These are phyloP conservation scores for Eueremaeus valkanovi DNA, from an alignment of 2,888 invertebrate genomes.

Conservation along the genomic window DNA sequence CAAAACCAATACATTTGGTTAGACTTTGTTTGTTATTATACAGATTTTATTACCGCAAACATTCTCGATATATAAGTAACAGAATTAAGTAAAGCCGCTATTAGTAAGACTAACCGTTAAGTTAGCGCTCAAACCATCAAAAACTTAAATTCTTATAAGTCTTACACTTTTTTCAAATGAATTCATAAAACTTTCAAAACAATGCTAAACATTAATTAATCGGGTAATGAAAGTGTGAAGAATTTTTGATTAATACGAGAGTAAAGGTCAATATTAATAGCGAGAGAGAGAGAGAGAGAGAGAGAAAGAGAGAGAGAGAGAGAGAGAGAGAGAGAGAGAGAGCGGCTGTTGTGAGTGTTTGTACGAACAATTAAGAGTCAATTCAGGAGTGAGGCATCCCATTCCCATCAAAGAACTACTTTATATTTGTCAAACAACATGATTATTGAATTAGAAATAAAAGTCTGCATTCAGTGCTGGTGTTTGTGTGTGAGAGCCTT, in stretches of 20 bases:
- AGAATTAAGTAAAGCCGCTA: not conserved
- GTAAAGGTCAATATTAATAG: too few relatives aligned
- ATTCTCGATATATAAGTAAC: not conserved
- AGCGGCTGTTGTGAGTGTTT: not conserved
- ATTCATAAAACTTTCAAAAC: too few relatives aligned
- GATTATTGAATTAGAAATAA: conserved; percentile 29
- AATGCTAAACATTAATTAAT: too few relatives aligned
- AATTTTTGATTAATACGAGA: too few relatives aligned
- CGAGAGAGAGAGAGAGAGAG: too few relatives aligned
- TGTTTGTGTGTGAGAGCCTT: too few relatives aligned
- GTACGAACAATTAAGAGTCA: conserved; percentile 3
- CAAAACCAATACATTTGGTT: not conserved
- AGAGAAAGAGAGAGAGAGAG: too few relatives aligned
- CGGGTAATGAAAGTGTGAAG: too few relatives aligned
- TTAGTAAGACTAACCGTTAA: not conserved
- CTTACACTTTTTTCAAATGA: too few relatives aligned
- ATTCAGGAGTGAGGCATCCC: not conserved
- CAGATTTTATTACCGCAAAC: conserved; percentile 6
- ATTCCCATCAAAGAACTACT: conserved; percentile 3
- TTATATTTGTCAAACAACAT: conserved; percentile 10
- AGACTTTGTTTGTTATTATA: conserved; percentile 10
- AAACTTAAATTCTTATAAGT: too few relatives aligned
- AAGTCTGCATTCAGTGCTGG: conserved; percentile 1
- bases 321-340: not conserved
- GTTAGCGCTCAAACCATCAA: not conserved